Percentiles rank a stretch among this genome's conserved stretches.
Conservation (phyloP, 1,140 invertebrate genomes). For the Drosophila lacertosa region DNA sequence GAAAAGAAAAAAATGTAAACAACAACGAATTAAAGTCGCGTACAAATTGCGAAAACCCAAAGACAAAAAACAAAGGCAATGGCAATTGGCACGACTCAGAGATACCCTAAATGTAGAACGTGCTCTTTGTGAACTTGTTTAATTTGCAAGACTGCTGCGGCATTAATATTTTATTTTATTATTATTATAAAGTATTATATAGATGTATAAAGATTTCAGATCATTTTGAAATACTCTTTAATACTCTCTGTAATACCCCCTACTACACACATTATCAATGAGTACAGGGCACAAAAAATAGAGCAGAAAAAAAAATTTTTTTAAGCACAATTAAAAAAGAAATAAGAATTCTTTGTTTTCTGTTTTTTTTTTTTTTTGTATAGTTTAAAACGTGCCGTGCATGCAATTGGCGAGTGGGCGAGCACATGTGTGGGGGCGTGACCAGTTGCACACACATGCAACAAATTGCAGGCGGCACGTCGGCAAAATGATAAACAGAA, state of each 20-base stretch:
- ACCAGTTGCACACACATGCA: conserved; percentile 50
- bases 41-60: conserved; percentile 11
- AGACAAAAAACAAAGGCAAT: neutral
- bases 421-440: conserved; percentile 5
- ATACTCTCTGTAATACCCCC: too few relatives aligned
- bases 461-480: conserved; percentile 71
- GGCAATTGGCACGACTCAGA: neutral
- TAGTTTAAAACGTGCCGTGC: conserved; percentile 38
- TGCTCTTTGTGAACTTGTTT: too few relatives aligned
- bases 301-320: neutral
- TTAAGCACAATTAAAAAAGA: conserved; percentile 36
- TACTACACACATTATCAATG: neutral
- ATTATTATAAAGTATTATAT: too few relatives aligned
- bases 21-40: conserved; percentile 33
- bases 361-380: conserved; percentile 1
- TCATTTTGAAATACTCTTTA: too few relatives aligned
- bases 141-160: too few relatives aligned
- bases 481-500: conserved; percentile 76
- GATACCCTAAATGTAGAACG: conserved; percentile 3
- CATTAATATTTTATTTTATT: too few relatives aligned
- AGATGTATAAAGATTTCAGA: too few relatives aligned
- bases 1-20: conserved; percentile 53
- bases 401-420: conserved; percentile 25
- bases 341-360: conserved; percentile 2
- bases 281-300: neutral